Percentiles rank a stretch among this genome's conserved stretches.
phyloP scores from a whole-genome alignment of 2,888 invertebrate genomes.

The Chromoteleia sp. region DNA sequence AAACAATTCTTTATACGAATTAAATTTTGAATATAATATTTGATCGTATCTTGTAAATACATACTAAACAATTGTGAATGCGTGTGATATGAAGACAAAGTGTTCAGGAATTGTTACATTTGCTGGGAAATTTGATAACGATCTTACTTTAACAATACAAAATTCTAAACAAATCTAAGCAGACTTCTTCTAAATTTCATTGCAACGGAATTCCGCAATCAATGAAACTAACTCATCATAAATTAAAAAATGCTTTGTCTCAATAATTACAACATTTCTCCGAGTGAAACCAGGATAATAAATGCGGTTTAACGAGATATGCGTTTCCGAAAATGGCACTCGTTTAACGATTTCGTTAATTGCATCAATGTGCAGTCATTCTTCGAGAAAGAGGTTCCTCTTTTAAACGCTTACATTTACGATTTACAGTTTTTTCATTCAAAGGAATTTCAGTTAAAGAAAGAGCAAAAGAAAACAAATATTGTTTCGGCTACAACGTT shows the following conservation, averaged over 20 bases:
- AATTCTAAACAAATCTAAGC: too few species aligned
- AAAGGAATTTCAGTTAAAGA: neutral
- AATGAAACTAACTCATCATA: neutral
- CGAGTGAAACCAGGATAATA: slow-evolving; percentile 18
- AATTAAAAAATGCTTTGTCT: slow-evolving; percentile 1
- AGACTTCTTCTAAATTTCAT: too few species aligned
- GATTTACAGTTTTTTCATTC: slow-evolving; percentile 19
- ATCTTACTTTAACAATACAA: too few species aligned
- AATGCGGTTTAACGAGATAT: slow-evolving; percentile 24
- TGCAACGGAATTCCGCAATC: neutral
- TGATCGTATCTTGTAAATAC: too few species aligned
- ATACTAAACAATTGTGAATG: too few species aligned
- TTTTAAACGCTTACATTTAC: slow-evolving; percentile 24
- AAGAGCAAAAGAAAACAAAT: slow-evolving; percentile 15
- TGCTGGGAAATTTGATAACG: too few species aligned
- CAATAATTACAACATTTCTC: neutral
- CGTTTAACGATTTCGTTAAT: slow-evolving; percentile 26
- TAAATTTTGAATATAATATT: too few species aligned
- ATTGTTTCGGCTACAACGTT: slow-evolving; percentile 13
- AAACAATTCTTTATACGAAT: too few species aligned
- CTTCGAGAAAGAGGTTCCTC: neutral
- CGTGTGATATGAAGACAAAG: too few species aligned
- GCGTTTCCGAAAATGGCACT: slow-evolving; percentile 23
- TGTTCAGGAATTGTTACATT: too few species aligned
- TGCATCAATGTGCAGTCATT: slow-evolving; percentile 29